These are phyloP conservation scores for Eupithecia subfuscata DNA, from an alignment of 2,888 invertebrate genomes.

Conservation along the genomic window DNA sequence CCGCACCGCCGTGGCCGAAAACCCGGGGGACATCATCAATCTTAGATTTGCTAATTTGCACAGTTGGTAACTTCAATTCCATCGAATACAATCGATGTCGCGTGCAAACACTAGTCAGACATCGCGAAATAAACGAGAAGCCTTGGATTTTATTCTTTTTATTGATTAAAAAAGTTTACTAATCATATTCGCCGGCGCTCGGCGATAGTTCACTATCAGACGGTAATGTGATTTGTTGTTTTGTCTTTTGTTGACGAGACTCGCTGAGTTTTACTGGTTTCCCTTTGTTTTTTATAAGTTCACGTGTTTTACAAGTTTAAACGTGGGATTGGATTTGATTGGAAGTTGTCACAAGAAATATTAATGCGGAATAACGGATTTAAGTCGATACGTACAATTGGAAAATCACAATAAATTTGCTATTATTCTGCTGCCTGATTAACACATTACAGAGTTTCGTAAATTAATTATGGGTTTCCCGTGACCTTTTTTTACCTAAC, in stretches of 20 bases:
- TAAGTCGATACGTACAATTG: too few relatives aligned
- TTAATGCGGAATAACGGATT: too few relatives aligned
- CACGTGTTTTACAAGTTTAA: neutral
- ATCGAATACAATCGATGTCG: neutral
- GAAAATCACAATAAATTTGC: too few relatives aligned
- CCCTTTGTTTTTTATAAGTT: conserved; percentile 9
- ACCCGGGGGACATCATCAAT: neutral
- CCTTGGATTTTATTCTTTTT: conserved; percentile 53
- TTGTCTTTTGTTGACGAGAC: conserved; percentile 24
- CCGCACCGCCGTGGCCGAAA: neutral
- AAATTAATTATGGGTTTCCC: neutral
- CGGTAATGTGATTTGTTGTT: conserved; percentile 35
- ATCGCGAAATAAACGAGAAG: conserved; percentile 49
- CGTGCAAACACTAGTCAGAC: conserved; percentile 52
- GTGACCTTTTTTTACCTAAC: neutral
- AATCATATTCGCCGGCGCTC: conserved; percentile 65
- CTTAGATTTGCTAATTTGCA: neutral
- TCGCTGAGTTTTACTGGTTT: conserved; percentile 28
- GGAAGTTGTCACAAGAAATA: neutral
- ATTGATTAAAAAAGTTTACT: conserved; percentile 80
- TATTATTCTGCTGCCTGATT: neutral
- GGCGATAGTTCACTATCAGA: conserved; percentile 44
- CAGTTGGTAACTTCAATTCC: neutral
- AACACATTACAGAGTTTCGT: neutral
- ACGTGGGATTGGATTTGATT: neutral